phyloP scores from a whole-genome alignment of 2,888 invertebrate genomes.

The Pseudococcus jackbeardsleyi region DNA sequence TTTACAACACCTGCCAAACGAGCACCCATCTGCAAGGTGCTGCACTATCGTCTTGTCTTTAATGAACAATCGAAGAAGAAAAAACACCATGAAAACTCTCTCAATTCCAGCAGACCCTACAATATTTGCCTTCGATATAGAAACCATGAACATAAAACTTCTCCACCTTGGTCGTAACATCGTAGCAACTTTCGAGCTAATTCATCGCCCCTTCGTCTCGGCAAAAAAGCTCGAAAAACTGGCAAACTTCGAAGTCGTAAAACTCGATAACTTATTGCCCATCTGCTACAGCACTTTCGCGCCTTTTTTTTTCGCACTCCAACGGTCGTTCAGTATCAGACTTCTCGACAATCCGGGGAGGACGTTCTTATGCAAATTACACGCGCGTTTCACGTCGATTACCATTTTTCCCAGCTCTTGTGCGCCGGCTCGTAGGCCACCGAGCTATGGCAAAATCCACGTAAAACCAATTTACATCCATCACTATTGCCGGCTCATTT shows the following conservation, averaged over 20 bases:
- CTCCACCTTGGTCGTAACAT: neutral
- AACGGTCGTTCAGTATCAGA: neutral
- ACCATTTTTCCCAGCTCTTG: neutral
- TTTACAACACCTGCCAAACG: slow-evolving; percentile 30
- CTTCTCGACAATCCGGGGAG: neutral
- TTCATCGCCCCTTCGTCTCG: neutral
- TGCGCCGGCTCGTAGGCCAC: neutral
- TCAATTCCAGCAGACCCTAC: neutral
- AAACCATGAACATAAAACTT: neutral
- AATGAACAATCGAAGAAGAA: neutral
- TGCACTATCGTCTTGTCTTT: neutral
- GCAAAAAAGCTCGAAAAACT: neutral
- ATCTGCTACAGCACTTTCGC: neutral
- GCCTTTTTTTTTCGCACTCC: slow-evolving; percentile 1
- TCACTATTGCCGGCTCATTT: neutral
- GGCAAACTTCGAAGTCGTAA: neutral
- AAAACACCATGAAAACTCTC: neutral
- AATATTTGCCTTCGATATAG: neutral
- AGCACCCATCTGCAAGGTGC: slow-evolving; percentile 9
- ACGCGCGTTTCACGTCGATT: neutral
- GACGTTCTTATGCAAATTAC: slow-evolving; percentile 8
- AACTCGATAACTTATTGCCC: neutral
- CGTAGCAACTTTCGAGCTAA: neutral
- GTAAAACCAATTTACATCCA: neutral
- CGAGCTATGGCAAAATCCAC: neutral